Conservation (phyloP, 2,888 invertebrate genomes). For the Trachelus iudaicus region DNA sequence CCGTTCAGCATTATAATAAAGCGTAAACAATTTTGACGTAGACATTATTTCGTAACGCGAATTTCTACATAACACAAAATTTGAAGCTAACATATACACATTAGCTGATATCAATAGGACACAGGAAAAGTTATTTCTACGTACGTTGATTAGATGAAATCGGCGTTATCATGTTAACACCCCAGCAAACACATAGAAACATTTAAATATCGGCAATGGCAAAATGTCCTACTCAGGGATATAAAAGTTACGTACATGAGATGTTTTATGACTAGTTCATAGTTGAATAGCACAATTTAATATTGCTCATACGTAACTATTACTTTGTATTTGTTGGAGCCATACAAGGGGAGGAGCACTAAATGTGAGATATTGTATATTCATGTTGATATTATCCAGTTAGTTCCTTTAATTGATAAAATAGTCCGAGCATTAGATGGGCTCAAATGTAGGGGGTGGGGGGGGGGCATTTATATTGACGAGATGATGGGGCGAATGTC, state of each 20-base stretch:
- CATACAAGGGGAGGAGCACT: background rate
- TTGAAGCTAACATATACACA: background rate
- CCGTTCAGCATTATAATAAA: background rate
- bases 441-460: conserved; percentile 46
- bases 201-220: too few relatives aligned
- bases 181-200: too few relatives aligned
- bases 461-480: conserved; percentile 55
- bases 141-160: too few relatives aligned
- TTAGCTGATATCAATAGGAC: background rate
- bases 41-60: background rate
- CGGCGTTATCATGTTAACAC: too few relatives aligned
- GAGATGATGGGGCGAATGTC: conserved; percentile 57
- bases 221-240: too few relatives aligned
- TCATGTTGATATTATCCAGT: background rate
- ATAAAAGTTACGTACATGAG: too few relatives aligned
- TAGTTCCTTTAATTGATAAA: conserved; percentile 22
- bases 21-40: background rate
- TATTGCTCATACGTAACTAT: too few relatives aligned
- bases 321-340: background rate
- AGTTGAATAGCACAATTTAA: too few relatives aligned
- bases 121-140: too few relatives aligned
- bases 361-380: background rate
- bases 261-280: too few relatives aligned
- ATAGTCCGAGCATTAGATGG: conserved; percentile 39
- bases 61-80: background rate